Conservation (phyloP, 1,140 invertebrate genomes). For the Theocolax elegans region DNA sequence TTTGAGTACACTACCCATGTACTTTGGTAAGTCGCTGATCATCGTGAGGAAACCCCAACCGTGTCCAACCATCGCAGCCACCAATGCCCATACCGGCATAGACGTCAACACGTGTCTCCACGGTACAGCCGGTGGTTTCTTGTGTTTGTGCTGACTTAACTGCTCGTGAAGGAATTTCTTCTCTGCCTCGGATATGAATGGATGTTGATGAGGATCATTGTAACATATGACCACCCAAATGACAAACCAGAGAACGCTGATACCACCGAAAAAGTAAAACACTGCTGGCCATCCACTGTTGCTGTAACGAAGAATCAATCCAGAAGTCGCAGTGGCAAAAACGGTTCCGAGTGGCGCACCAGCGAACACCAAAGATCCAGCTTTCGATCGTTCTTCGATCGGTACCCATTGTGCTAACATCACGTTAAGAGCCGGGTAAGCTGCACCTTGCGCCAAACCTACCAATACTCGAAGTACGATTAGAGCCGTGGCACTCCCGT, state of each 20-base stretch:
- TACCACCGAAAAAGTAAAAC: conserved; percentile 85
- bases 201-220: conserved; percentile 83
- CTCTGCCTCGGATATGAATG: conserved; percentile 84
- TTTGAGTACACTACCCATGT: conserved; percentile 87
- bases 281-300: conserved; percentile 77
- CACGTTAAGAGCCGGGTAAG: conserved; percentile 79
- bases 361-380: conserved; percentile 79
- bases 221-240: conserved; percentile 81
- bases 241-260: conserved; percentile 79
- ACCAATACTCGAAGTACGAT: conserved; percentile 76
- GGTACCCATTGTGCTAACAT: conserved; percentile 82
- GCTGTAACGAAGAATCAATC: conserved; percentile 74
- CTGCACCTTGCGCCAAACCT: conserved; percentile 81
- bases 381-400: conserved; percentile 75
- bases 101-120: conserved; percentile 82
- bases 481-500: conserved; percentile 71
- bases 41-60: conserved; percentile 96
- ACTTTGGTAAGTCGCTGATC: conserved; percentile 92
- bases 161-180: conserved; percentile 77
- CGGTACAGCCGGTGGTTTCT: conserved; percentile 73
- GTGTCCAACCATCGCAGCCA: conserved; percentile 84
- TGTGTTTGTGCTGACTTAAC: conserved; percentile 69
- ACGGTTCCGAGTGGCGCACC: conserved; percentile 79
- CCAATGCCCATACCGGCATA: conserved; percentile 78
- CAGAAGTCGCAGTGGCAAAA: conserved; percentile 77